Base-by-base conservation (phyloP, 2,113 vertebrate genomes). In the Columba janthina region DNA sequence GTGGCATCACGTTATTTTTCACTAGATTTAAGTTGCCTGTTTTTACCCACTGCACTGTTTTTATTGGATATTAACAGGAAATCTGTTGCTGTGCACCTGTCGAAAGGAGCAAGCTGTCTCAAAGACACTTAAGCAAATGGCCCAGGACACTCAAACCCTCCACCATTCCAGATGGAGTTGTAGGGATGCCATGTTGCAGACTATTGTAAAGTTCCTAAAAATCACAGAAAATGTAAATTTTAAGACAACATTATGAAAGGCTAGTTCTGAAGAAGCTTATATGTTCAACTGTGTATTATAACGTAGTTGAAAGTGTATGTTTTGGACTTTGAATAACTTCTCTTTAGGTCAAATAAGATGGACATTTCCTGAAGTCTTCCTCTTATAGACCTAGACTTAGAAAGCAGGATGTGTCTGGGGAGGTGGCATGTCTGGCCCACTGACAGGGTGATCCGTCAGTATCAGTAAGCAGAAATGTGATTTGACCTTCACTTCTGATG, bases 401-500 rank as follows among this genome's bases (percentile, higher is more conserved):
- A 48, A 29, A 60, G 22, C 1, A 24, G 31, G n/a, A 57, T 40
- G 13, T 58, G 48, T 26, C 36, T 58, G 12, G 19, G 38, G 81
- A 74, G 61, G 72, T 44, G 46, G 36, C 46, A 34, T 2, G 6
- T 84, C 44, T 0, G 0, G 34, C 87, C 73, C 16, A 31, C 46
- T 53, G 48, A 31, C 53, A 76, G 34, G n/a, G 64, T 40, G 86
- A 85, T 82, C 38, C 7, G 4, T 40, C 61, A 64, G 42, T 38
- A 85, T 51, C 66, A 80, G 71, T 38, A 77, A 89, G 65, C 4
- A 38, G 64, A 65, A 79, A 60, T 12, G 20, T 32, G 53, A 73
- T 77, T 81, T 95, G 38, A 66, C 66, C 61, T 95, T 97, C 36
- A 8, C 69, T 84, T 97, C 65, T 92, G 84, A 94, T 60, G 38